These are phyloP conservation scores for Cephus rjabovi DNA, from an alignment of 2,888 invertebrate species.

Conservation along the genomic window DNA sequence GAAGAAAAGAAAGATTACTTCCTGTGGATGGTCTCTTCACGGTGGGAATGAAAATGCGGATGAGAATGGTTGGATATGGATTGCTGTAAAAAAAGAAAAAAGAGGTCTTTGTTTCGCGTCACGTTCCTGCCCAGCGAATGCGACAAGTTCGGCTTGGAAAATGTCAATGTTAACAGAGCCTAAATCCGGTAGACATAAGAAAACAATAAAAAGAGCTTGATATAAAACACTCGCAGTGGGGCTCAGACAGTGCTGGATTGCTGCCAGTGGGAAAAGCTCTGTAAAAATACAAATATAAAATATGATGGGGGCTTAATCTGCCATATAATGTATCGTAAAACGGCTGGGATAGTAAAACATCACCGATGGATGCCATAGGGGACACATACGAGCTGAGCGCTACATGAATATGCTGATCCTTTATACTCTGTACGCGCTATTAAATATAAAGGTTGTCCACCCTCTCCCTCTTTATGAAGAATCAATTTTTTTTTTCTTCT, in stretches of 20 bases:
- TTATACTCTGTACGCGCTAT: constrained; percentile 4
- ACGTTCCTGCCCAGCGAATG: neutral
- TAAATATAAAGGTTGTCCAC: constrained; percentile 1
- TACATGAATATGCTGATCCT: constrained; percentile 11
- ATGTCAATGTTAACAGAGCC: constrained; percentile 19
- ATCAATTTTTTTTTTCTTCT: neutral
- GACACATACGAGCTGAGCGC: constrained; percentile 6
- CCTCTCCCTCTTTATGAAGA: neutral
- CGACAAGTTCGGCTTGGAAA: constrained; percentile 5
- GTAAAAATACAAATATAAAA: constrained; percentile 23
- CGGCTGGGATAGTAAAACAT: constrained; percentile 18
- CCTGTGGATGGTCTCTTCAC: neutral
- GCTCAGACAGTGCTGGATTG: constrained; percentile 5
- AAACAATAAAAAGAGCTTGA: constrained; percentile 18
- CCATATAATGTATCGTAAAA: constrained; percentile 25
- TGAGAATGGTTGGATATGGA: neutral
- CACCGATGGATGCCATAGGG: constrained; percentile 9
- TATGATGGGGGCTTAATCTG: constrained; percentile 21
- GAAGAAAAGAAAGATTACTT: constrained; percentile 19
- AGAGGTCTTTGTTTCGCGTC: neutral
- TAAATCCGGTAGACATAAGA: constrained; percentile 23
- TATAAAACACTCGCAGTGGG: constrained; percentile 15
- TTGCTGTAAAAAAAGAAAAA: neutral
- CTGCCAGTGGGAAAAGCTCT: constrained; percentile 15
- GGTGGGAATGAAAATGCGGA: neutral